Base-by-base conservation (phyloP, 2,113 vertebrate species). In the Nothoprocta pentlandii region DNA sequence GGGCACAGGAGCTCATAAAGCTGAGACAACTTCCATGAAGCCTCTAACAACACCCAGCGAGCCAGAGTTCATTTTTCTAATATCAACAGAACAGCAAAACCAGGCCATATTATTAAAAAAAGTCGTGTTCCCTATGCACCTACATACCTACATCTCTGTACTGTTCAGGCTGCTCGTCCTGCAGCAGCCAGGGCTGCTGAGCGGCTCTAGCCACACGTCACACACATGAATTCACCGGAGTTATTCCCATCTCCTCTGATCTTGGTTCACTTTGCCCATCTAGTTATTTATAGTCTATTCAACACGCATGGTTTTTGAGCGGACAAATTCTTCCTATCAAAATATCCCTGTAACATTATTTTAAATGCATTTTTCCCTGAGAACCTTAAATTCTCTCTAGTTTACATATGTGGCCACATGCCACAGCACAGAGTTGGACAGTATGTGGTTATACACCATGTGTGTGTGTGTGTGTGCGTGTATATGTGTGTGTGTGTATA, bases 381-480 rank as follows among this genome's bases (percentile, higher is more conserved):
- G 36, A 39, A 39, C 36, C 41, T 42, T 32, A 56, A 87, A 84
- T n/a, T 30, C 34, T 17, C 51, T 81, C 9, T 39, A 4, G 17
- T 68, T 41, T 62, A 8, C 7, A 13, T 15, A 30, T 9, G 26
- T 16, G 14, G 58, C 47, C 51, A 47, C 47, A 14, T 56, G 68
- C 39, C 39, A 12, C 42, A 54, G 23, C 64, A 63, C 20, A 47
- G 39, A 69, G 11, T 0, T 41, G 59, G 49, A 28, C 49, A 76
- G 47, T 5, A 1, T 26, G 44, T 32, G 23, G 53, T 12, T n/a
- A 7, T 14, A 70, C 0, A 2, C 32, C 68, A 78, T 3, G 1
- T 39, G 36, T 39, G 8, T 39, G 36, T 39, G 8, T n/a, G n/a
- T 39, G 36, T 39, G 36, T 39, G 36, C 8, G 36, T 39, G 36